Base-by-base conservation (phyloP, 2,113 vertebrate genomes). In the Istiophorus platypterus region DNA sequence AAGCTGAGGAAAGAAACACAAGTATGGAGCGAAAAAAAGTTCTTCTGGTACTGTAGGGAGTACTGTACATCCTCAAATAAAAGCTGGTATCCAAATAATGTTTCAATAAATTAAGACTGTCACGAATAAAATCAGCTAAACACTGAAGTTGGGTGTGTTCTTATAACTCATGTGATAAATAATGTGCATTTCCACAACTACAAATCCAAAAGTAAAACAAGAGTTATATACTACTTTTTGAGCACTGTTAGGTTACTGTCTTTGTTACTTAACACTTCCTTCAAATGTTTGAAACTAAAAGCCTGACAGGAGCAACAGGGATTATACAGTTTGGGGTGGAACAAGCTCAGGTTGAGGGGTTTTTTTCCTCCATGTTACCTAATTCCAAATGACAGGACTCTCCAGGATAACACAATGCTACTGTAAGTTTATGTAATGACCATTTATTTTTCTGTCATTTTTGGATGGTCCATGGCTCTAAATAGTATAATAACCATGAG, bases 241-340 rank as follows among this genome's bases (percentile, higher is more conserved):
- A 29, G 39, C 1, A 3, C 14, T 17, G 7, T 34, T 51, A 52
- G 11, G 10, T n/a, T n/a, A n/a, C 42, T 45, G 42, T 34, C 31
- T 34, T 34, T 34, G 31, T n/a, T 41, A 20, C 45, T 13, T 9
- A 45, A 39, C 3, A 41, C n/a, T 47, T 69, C 11, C 59, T 76
- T 24, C 57, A 59, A 5, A 17, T 57, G 1, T 56, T 69, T 63
- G 31, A 74, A 62, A 34, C 6, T 49, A 76, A 64, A 64, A 69
- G 72, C 39, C 26, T 41, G 7, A 2, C 29, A 51, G 2, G 6
- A 56, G 45, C 6, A 75, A n/a, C 7, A 0, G 8, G 0, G 34
- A 11, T 42, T 5, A 0, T 20, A 10, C 20, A 52, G 22, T 51
- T 18, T 7, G 22, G 22, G 13, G 42, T 45, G 14, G 42, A 4